A percentile compares a stretch with the other conserved stretches of the same genome.
Evolutionary conservation across 2,113 vertebrate genomes (phyloP).

Genomic region (Caloenas nicobarica): DNA sequence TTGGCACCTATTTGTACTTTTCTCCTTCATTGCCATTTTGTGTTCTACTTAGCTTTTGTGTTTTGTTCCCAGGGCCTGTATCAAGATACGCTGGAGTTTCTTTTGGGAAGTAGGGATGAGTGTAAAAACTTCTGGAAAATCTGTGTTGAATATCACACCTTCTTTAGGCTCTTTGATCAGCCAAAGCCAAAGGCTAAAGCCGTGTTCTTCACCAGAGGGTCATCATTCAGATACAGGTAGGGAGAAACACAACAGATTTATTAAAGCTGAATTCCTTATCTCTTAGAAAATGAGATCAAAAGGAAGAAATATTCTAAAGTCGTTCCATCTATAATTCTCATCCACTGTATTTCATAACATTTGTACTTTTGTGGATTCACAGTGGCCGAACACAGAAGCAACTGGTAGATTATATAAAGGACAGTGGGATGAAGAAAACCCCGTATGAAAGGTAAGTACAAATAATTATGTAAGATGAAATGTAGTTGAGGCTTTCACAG

Average conservation of each 20-base stretch:
- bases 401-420: slow-evolving; percentile 89
- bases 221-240: slow-evolving; percentile 98
- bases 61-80: slow-evolving; percentile 83
- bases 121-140: slow-evolving; percentile 99
- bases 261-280: neutral
- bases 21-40: neutral
- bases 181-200: slow-evolving; percentile 90
- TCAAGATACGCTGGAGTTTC: slow-evolving; percentile 93
- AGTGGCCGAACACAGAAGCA: slow-evolving; percentile 97
- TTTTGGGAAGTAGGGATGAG: slow-evolving; percentile 91
- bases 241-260: neutral
- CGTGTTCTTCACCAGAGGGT: slow-evolving; percentile 90
- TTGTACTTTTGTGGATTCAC: slow-evolving; percentile 48
- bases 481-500: neutral
- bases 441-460: slow-evolving; percentile 88
- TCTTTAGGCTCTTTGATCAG: slow-evolving; percentile 93
- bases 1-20: neutral
- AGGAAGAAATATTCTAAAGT: neutral
- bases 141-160: slow-evolving; percentile 96
- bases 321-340: neutral
- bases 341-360: neutral
- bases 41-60: neutral
- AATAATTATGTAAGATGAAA: neutral
- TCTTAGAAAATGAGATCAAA: neutral
- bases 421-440: slow-evolving; percentile 84